Evolutionary conservation across 2,113 vertebrate species (phyloP).

Genomic region (Tenrec ecaudatus): DNA sequence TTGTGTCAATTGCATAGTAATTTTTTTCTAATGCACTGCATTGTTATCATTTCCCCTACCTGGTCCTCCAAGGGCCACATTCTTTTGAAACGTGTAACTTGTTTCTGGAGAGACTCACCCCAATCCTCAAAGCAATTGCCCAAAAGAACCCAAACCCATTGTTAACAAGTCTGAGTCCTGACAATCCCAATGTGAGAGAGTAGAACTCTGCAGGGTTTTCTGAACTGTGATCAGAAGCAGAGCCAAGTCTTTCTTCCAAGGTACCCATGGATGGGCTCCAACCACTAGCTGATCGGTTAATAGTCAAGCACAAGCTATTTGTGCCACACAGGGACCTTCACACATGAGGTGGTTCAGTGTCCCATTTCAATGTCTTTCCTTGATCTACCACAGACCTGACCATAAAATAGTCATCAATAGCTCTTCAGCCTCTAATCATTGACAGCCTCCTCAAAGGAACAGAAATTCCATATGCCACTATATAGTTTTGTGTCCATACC

Average conservation of each 20-base stretch:
- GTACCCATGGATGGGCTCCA: background rate
- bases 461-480: background rate
- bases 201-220: background rate
- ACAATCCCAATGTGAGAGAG: background rate
- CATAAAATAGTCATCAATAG: background rate
- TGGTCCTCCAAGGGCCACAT: background rate
- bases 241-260: background rate
- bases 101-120: background rate
- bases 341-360: background rate
- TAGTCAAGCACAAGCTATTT: background rate
- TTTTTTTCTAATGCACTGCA: background rate
- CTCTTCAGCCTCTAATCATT: background rate
- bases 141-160: background rate
- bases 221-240: background rate
- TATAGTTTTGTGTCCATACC: conserved; percentile 1
- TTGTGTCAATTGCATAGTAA: background rate
- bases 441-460: background rate
- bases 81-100: background rate
- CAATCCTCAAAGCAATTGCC: background rate
- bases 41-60: background rate
- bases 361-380: background rate
- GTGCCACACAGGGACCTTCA: background rate
- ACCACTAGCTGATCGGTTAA: background rate
- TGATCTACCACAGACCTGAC: background rate
- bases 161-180: background rate